These are phyloP conservation scores for Philhelius pedissequus DNA, from an alignment of 2,888 invertebrate species.

Conservation along the genomic window DNA sequence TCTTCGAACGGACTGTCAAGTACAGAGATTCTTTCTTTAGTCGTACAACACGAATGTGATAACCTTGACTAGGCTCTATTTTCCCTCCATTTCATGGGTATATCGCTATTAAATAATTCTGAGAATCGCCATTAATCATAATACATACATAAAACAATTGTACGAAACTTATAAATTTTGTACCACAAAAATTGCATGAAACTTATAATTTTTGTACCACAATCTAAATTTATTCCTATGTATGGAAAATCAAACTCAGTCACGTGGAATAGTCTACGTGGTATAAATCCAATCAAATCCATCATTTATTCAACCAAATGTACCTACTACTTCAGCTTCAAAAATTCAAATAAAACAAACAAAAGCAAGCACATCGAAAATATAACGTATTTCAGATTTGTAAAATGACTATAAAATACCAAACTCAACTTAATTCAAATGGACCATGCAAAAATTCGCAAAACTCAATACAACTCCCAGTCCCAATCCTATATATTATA, in stretches of 20 bases:
- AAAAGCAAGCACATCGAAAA: background rate
- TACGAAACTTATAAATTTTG: too few species aligned
- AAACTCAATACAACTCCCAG: slow-evolving; percentile 5
- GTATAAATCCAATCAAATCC: slow-evolving; percentile 27
- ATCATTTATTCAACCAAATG: slow-evolving; percentile 12
- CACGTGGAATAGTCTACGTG: slow-evolving; percentile 42
- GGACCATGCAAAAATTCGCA: background rate
- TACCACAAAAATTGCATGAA: background rate
- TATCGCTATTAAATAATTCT: too few species aligned
- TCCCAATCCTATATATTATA: too few species aligned
- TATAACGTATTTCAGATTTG: background rate
- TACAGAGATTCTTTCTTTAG: too few species aligned
- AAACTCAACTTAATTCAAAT: background rate
- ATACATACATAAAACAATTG: too few species aligned
- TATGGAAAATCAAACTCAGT: slow-evolving; percentile 25
- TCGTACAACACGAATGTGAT: too few species aligned
- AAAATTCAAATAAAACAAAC: background rate
- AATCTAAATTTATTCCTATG: background rate
- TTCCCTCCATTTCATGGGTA: too few species aligned
- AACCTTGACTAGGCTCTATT: too few species aligned
- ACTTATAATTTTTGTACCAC: background rate
- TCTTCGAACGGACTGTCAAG: too few species aligned
- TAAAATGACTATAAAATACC: background rate
- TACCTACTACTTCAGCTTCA: background rate
- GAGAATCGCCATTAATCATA: too few species aligned